Conservation (phyloP, 30 jellyfish, hydroid and myxozoan genomes). For the Pelagia noctiluca region DNA sequence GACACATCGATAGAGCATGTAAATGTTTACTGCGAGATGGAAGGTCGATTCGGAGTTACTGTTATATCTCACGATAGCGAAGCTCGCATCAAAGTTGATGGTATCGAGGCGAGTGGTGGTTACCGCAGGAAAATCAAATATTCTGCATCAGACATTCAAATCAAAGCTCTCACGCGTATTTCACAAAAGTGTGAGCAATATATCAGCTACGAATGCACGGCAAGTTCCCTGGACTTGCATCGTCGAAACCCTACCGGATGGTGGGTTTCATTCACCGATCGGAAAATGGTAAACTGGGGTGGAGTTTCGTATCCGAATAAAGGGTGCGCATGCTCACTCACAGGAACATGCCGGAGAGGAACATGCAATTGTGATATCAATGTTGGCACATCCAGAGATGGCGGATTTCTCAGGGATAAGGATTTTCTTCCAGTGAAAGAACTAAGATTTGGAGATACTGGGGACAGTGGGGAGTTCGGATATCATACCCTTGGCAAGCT, state of each 20-base stretch:
- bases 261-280: slow-evolving; percentile 47
- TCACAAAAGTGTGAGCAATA: slow-evolving; percentile 27
- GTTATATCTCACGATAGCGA: slow-evolving; percentile 65
- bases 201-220: slow-evolving; percentile 46
- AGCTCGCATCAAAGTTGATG: slow-evolving; percentile 30
- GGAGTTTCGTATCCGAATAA: slow-evolving; percentile 25
- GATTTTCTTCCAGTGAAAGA: too few species aligned
- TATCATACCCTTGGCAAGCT: too few species aligned
- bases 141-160: background rate
- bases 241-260: too few species aligned
- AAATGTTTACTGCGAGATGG: slow-evolving; percentile 25
- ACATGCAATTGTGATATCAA: background rate
- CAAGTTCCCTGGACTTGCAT: background rate
- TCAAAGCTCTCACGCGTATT: background rate
- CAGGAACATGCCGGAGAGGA: too few species aligned
- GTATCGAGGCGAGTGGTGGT: slow-evolving; percentile 15
- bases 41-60: slow-evolving; percentile 41
- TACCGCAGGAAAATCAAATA: slow-evolving; percentile 16
- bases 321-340: background rate
- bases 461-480: too few species aligned
- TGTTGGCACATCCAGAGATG: too few species aligned
- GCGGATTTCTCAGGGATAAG: too few species aligned
- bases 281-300: slow-evolving; percentile 47
- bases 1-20: slow-evolving; percentile 8
- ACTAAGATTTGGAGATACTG: too few species aligned